Conservation (phyloP, 35 echinoderm and acorn worm species). For the Acanthaster planci region DNA sequence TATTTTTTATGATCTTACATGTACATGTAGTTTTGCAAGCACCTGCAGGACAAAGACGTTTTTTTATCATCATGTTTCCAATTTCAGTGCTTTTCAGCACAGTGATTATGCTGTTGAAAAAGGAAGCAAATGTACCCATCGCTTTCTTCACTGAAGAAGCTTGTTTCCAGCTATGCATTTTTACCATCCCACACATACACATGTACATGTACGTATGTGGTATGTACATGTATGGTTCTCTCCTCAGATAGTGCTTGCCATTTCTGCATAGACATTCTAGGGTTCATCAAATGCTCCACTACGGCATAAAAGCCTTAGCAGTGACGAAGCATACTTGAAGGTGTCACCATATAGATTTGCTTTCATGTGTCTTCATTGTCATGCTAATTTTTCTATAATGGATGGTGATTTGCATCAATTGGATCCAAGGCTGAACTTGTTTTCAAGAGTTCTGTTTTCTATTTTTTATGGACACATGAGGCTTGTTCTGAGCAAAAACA, state of each 20-base stretch:
- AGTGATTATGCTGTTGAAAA: background rate
- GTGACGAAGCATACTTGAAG: constrained; percentile 19
- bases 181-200: background rate
- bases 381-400: background rate
- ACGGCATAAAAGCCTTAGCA: background rate
- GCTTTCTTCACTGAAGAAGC: background rate
- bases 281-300: background rate
- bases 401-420: background rate
- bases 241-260: too few species aligned
- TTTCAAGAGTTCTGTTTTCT: constrained; percentile 17
- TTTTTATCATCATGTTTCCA: too few species aligned
- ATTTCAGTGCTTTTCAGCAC: too few species aligned
- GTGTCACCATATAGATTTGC: constrained; percentile 11
- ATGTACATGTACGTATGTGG: too few species aligned
- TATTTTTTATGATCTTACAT: too few species aligned
- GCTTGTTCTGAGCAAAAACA: too few species aligned
- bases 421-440: background rate
- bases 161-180: background rate
- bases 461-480: too few species aligned
- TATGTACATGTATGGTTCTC: too few species aligned
- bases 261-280: too few species aligned
- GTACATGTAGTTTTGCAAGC: too few species aligned
- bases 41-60: too few species aligned
- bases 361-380: background rate
- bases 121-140: background rate